Evolutionary conservation across 2,113 vertebrate genomes (phyloP).

Genomic region (Alouatta palliata): DNA sequence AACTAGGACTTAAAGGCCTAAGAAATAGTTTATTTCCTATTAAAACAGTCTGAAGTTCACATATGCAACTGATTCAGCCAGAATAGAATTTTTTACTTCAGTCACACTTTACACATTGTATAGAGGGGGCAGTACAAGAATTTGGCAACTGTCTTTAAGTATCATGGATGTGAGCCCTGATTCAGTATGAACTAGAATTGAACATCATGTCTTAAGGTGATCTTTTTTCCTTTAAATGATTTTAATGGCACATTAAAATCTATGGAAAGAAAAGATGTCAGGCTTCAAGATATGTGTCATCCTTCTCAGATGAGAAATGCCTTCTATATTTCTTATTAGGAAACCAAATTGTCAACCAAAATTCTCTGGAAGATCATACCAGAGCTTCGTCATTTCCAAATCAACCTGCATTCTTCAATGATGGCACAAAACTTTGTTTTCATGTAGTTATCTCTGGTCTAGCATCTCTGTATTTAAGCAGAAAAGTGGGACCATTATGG

Average conservation of each 20-base stretch:
- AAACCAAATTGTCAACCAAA: background rate
- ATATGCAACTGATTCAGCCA: background rate
- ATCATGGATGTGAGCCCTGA: background rate
- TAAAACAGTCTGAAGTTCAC: background rate
- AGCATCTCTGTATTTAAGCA: background rate
- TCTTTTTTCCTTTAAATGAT: background rate
- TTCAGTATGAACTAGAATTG: background rate
- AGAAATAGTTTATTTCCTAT: background rate
- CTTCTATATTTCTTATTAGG: background rate
- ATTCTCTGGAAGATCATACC: background rate
- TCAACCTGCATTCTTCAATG: background rate
- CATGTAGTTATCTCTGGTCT: background rate
- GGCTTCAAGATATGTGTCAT: background rate
- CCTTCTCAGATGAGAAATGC: background rate
- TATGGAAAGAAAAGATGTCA: background rate
- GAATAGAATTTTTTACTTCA: background rate
- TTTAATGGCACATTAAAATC: background rate
- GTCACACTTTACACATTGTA: background rate
- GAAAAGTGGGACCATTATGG: background rate
- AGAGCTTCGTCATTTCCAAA: background rate
- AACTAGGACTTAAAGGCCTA: background rate
- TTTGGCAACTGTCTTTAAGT: background rate
- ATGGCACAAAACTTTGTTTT: background rate
- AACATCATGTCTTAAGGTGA: background rate
- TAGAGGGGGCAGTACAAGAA: background rate